Percentiles rank a stretch among this genome's conserved stretches.
Conservation (phyloP, 2,113 vertebrate species). For the Onychostoma macrolepis region DNA sequence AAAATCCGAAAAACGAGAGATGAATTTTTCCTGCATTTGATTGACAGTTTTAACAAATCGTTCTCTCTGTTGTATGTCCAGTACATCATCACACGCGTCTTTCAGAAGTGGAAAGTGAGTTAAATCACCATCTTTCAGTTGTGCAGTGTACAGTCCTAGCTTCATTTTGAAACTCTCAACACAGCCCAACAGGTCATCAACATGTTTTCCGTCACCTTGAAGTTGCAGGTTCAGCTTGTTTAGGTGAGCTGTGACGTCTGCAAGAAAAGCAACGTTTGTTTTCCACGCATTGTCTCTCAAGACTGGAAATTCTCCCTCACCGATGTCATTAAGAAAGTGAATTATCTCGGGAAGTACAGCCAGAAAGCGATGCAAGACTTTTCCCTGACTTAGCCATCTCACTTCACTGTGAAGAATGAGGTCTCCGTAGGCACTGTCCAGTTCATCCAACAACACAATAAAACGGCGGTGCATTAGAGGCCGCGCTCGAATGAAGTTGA, state of each 20-base stretch:
- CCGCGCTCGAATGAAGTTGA: too few species aligned
- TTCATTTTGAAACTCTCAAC: not conserved
- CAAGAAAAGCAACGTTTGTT: not conserved
- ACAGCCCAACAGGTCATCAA: not conserved
- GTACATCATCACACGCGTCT: too few species aligned
- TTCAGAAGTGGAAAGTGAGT: too few species aligned
- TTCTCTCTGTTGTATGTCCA: not conserved
- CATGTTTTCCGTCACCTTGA: too few species aligned
- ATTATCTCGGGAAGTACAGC: not conserved
- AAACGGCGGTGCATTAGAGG: not conserved
- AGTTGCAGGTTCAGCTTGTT: slow-evolving; percentile 7
- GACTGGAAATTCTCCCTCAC: not conserved
- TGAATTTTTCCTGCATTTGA: too few species aligned
- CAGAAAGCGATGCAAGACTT: not conserved
- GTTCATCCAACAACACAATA: not conserved
- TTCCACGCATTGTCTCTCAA: not conserved
- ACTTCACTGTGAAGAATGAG: not conserved
- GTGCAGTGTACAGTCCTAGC: not conserved
- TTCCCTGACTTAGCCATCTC: not conserved
- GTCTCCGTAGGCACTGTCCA: not conserved
- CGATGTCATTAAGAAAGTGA: not conserved
- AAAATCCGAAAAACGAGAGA: too few species aligned
- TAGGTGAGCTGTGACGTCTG: not conserved
- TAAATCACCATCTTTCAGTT: not conserved
- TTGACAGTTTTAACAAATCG: too few species aligned